These are phyloP conservation scores for Drosophila melanocephala DNA, from an alignment of 2,888 invertebrate species.

Conservation along the genomic window DNA sequence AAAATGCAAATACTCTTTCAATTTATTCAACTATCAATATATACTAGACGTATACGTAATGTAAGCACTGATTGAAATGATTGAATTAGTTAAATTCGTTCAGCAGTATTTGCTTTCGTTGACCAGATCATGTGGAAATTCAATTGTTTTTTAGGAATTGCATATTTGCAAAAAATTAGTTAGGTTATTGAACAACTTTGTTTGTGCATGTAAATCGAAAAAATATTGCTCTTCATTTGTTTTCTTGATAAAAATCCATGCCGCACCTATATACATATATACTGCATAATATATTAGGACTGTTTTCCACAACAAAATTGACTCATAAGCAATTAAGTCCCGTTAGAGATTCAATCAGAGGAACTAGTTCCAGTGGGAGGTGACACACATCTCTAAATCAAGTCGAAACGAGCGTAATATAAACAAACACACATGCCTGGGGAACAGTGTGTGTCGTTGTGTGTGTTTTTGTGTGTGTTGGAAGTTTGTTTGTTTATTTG, in stretches of 20 bases:
- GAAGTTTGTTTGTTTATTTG: conserved; percentile 58
- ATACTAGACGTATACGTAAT: neutral
- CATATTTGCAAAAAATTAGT: neutral
- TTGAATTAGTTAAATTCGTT: neutral
- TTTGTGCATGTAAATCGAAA: neutral
- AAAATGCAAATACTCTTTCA: neutral
- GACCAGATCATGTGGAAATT: neutral
- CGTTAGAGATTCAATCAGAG: neutral
- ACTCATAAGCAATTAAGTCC: neutral
- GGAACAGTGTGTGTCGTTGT: neutral
- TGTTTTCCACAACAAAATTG: neutral
- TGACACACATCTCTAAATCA: conserved; percentile 9
- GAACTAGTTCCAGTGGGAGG: conserved; percentile 18
- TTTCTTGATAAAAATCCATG: neutral
- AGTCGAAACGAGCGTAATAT: conserved; percentile 13
- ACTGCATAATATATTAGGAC: too few relatives aligned
- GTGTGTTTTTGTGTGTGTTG: conserved; percentile 17
- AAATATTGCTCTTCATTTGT: neutral
- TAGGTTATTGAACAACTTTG: neutral
- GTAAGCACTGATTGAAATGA: neutral
- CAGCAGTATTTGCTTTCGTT: neutral
- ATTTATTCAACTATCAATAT: neutral
- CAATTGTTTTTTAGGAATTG: neutral
- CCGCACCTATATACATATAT: too few relatives aligned
- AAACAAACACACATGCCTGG: conserved; percentile 26